These are phyloP conservation scores for Sclerodermus sp. DNA, from an alignment of 2,888 invertebrate genomes.

Conservation along the genomic window DNA sequence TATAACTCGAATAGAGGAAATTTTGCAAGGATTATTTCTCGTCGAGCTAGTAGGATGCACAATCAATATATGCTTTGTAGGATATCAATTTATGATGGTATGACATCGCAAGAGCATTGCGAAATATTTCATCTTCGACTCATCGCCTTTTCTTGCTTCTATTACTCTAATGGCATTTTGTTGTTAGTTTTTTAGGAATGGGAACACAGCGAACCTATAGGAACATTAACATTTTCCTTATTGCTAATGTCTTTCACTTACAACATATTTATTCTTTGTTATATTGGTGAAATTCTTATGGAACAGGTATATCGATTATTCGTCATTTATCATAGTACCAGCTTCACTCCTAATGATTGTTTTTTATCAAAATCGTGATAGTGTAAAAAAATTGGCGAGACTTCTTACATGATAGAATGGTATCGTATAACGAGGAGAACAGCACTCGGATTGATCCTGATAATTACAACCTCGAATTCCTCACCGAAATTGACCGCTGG, in stretches of 20 bases:
- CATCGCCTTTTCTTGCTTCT: too few species aligned
- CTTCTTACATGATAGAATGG: conserved; percentile 43
- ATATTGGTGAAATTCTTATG: conserved; percentile 42
- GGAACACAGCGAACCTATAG: conserved; percentile 38
- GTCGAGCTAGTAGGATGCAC: conserved; percentile 48
- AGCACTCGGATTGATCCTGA: conserved; percentile 33
- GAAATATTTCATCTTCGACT: too few species aligned
- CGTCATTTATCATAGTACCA: conserved; percentile 1
- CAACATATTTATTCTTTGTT: conserved; percentile 47
- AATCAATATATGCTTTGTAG: conserved; percentile 48
- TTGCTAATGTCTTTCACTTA: conserved; percentile 42
- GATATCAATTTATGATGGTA: conserved; percentile 48
- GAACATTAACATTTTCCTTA: conserved; percentile 37
- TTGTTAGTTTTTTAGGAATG: conserved; percentile 39
- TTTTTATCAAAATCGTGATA: conserved; percentile 9
- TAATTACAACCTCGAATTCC: conserved; percentile 33
- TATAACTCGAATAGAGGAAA: conserved; percentile 34
- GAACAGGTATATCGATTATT: conserved; percentile 32
- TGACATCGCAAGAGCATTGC: too few species aligned
- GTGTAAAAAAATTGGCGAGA: conserved; percentile 34
- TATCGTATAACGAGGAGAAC: conserved; percentile 31
- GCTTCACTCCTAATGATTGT: not conserved
- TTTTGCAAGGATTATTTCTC: conserved; percentile 42
- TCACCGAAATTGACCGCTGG: conserved; percentile 44
- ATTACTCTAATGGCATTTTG: not conserved